phyloP scores from a whole-genome alignment of 2,888 invertebrate species.

The Drosophila glabriapex region DNA sequence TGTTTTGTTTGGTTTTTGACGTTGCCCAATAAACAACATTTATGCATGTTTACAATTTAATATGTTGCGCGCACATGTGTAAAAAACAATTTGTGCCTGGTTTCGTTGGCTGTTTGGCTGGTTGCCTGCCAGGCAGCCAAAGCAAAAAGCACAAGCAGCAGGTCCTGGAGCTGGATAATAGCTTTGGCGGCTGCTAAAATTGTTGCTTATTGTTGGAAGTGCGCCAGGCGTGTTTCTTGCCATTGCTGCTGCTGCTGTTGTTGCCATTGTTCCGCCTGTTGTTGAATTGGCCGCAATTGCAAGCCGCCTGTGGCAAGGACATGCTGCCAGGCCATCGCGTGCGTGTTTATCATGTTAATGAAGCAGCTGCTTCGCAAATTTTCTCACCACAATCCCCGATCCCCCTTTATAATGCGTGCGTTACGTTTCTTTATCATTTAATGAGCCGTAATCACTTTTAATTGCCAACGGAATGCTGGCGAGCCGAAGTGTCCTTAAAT shows the following conservation, averaged over 20 bases:
- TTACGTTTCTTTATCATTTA: conserved; percentile 67
- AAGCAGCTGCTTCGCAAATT: conserved; percentile 51
- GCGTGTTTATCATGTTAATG: conserved; percentile 69
- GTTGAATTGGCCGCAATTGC: conserved; percentile 66
- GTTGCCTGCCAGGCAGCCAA: conserved; percentile 46
- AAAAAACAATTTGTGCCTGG: conserved; percentile 70
- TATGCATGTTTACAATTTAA: conserved; percentile 76
- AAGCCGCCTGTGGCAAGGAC: conserved; percentile 73
- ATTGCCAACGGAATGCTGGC: conserved; percentile 51
- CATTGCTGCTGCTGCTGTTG: conserved; percentile 24
- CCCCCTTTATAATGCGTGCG: conserved; percentile 49
- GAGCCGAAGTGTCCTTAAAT: conserved; percentile 33
- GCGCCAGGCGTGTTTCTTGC: conserved; percentile 58
- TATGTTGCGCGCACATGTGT: conserved; percentile 75
- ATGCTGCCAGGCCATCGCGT: conserved; percentile 56
- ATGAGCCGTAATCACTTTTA: conserved; percentile 70
- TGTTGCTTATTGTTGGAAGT: conserved; percentile 70
- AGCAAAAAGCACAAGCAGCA: conserved; percentile 42
- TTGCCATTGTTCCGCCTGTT: conserved; percentile 41
- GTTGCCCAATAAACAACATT: conserved; percentile 68
- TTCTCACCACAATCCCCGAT: conserved; percentile 1
- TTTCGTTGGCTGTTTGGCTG: conserved; percentile 24
- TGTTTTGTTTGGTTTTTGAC: conserved; percentile 51
- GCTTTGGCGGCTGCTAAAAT: conserved; percentile 67
- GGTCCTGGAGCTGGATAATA: conserved; percentile 66